A percentile compares a stretch with the other conserved stretches of the same genome.
phyloP scores from a whole-genome alignment of 2,888 invertebrate genomes.

The Apodemia mormo region DNA sequence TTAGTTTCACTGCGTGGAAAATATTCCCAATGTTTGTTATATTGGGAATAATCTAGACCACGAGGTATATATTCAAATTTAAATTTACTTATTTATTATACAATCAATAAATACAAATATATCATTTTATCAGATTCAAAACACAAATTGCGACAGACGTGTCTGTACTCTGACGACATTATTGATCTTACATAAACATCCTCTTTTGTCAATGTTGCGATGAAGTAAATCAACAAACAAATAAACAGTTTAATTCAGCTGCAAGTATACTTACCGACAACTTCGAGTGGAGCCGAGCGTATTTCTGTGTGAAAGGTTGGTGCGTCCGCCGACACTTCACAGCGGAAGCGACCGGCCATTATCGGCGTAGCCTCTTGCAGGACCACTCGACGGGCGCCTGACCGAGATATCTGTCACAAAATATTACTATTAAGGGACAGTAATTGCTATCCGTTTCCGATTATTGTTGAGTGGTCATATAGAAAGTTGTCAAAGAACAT shows the following conservation, averaged over 20 bases:
- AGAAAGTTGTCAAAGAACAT: neutral
- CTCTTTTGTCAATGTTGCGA: too few species aligned
- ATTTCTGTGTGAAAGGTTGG: conserved; percentile 87
- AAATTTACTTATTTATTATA: too few species aligned
- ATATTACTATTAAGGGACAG: conserved; percentile 4
- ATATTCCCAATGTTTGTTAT: too few species aligned
- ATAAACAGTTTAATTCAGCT: neutral
- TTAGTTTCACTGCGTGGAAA: too few species aligned
- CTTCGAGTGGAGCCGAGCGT: conserved; percentile 85
- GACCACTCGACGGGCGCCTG: conserved; percentile 84
- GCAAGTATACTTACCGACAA: conserved; percentile 82
- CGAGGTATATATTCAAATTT: too few species aligned
- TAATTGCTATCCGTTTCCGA: conserved; percentile 13
- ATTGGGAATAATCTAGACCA: too few species aligned
- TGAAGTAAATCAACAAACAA: neutral
- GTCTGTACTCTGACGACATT: too few species aligned
- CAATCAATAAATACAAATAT: too few species aligned
- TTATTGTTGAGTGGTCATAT: neutral
- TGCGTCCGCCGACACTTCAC: conserved; percentile 88
- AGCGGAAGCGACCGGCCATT: conserved; percentile 87
- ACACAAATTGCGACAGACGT: too few species aligned
- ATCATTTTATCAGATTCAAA: too few species aligned
- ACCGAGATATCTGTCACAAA: conserved; percentile 72
- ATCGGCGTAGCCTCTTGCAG: conserved; percentile 86
- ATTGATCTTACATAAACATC: too few species aligned